Evolutionary conservation across 1,140 invertebrate genomes (phyloP).

Genomic region (Macrotrachela quadricornifera): DNA sequence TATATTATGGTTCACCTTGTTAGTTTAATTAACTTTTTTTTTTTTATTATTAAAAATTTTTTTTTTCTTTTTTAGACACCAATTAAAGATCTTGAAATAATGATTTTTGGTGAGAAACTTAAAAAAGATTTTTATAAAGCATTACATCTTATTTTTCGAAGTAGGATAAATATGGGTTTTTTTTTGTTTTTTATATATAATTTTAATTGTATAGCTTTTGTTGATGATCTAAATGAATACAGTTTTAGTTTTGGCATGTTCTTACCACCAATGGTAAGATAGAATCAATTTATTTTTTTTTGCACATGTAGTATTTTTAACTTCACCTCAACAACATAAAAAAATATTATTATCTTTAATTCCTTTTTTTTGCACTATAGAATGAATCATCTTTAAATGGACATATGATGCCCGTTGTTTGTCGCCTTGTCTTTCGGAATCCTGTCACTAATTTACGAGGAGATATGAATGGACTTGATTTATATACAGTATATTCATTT

Average conservation of each 20-base stretch:
- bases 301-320: too few relatives aligned
- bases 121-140: constrained; percentile 24
- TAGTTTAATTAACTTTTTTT: constrained; percentile 9
- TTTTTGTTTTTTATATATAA: too few relatives aligned
- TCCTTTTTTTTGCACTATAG: too few relatives aligned
- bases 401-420: constrained; percentile 13
- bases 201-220: constrained; percentile 23
- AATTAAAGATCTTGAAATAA: constrained; percentile 31
- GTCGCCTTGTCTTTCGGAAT: constrained; percentile 17
- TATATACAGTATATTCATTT: constrained; percentile 10
- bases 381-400: too few relatives aligned
- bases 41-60: neutral
- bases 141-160: constrained; percentile 23
- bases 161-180: too few relatives aligned
- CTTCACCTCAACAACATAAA: too few relatives aligned
- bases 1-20: constrained; percentile 28
- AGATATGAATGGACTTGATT: constrained; percentile 21
- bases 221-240: constrained; percentile 22
- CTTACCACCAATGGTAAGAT: constrained; percentile 11
- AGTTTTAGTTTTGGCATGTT: constrained; percentile 27
- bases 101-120: constrained; percentile 22
- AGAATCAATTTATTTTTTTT: too few relatives aligned
- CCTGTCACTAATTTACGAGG: constrained; percentile 15
- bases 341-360: too few relatives aligned
- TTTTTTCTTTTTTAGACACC: constrained; percentile 18